phyloP scores from a whole-genome alignment of 2,113 vertebrate genomes.

The Ciconia boyciana region DNA sequence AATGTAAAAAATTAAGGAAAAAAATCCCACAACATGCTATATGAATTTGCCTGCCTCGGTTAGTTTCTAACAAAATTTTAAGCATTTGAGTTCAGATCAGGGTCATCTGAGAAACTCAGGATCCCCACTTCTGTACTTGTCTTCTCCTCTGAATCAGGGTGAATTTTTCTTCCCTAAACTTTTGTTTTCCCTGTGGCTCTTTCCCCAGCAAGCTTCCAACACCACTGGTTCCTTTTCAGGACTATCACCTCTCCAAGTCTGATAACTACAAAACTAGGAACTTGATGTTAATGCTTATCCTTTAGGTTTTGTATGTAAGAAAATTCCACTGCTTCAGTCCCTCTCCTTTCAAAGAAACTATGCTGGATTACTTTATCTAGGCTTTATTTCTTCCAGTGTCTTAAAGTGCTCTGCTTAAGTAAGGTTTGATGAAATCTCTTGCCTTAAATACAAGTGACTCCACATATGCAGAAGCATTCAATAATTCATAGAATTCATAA shows the following conservation, averaged over 20 bases:
- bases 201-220: neutral
- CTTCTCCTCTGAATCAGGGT: neutral
- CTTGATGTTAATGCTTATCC: neutral
- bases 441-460: neutral
- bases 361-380: neutral
- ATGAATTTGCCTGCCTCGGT: neutral
- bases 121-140: neutral
- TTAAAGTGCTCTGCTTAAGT: neutral
- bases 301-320: neutral
- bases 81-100: neutral
- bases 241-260: neutral
- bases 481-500: neutral
- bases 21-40: neutral
- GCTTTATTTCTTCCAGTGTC: neutral
- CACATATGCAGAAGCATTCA: neutral
- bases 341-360: neutral
- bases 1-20: neutral
- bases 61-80: neutral
- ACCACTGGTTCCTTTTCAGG: neutral
- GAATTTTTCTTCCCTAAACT: neutral
- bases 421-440: neutral
- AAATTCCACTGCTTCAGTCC: neutral
- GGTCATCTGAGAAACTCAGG: neutral
- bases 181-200: neutral
- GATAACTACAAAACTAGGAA: neutral